A percentile compares a stretch with the other conserved stretches of the same genome.
Conservation (phyloP, 2,113 vertebrate species). For the Sphaerodactylus townsendi region DNA sequence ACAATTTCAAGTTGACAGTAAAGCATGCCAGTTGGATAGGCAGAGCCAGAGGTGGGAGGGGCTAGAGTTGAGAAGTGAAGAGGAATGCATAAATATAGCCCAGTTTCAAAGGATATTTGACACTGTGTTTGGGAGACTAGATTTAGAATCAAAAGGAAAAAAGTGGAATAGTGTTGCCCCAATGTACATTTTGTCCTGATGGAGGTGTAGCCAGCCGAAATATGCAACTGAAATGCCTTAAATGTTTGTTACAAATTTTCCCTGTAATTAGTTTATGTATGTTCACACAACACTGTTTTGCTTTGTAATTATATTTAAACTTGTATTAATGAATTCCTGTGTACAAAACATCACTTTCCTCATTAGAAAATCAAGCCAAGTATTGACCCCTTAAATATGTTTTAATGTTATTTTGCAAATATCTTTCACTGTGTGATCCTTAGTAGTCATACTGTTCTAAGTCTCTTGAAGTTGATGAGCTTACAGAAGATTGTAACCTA, state of each 20-base stretch:
- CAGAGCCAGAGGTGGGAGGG: neutral
- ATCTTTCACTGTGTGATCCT: neutral
- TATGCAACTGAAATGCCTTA: neutral
- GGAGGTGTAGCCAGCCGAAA: neutral
- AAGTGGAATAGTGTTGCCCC: neutral
- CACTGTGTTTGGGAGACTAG: neutral
- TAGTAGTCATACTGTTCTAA: too few species aligned
- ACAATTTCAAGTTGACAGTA: neutral
- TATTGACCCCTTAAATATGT: rapidly evolving
- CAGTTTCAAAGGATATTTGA: neutral
- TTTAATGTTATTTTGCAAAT: neutral
- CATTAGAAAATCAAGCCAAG: neutral
- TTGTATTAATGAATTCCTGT: neutral
- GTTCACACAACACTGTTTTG: neutral
- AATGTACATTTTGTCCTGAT: neutral
- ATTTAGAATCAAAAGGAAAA: neutral
- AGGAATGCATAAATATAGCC: neutral
- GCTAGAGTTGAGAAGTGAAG: neutral
- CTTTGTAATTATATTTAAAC: conserved; percentile 7
- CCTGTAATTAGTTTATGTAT: neutral
- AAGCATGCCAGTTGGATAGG: neutral
- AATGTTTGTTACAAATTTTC: neutral
- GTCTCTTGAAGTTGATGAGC: too few species aligned
- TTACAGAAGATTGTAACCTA: too few species aligned
- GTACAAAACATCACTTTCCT: neutral